A percentile compares a stretch with the other conserved stretches of the same genome.
phyloP scores from a whole-genome alignment of 2,888 invertebrate genomes.

The Bursaphelenchus okinawaensis region DNA sequence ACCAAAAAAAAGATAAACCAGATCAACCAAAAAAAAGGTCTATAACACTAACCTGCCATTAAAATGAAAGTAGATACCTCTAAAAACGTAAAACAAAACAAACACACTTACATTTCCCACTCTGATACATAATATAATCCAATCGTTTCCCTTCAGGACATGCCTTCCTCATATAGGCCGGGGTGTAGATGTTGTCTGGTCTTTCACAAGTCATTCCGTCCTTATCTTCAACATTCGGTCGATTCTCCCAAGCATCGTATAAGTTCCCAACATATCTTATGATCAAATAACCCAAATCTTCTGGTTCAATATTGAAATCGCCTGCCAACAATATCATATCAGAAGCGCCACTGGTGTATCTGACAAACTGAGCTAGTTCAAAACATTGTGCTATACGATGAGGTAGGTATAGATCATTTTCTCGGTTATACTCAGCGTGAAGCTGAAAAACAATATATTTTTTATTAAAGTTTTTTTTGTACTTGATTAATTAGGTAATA shows the following conservation, averaged over 20 bases:
- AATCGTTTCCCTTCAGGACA: constrained; percentile 76
- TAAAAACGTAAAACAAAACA: background rate
- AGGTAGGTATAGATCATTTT: constrained; percentile 76
- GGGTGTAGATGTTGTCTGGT: constrained; percentile 76
- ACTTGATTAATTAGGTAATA: background rate
- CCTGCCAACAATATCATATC: constrained; percentile 84
- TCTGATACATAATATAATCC: constrained; percentile 70
- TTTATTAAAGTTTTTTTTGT: too few relatives aligned
- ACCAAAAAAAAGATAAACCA: too few relatives aligned
- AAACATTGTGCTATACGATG: constrained; percentile 83
- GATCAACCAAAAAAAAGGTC: too few relatives aligned
- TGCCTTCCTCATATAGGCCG: constrained; percentile 60
- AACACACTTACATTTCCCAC: constrained; percentile 22
- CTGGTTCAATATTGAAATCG: constrained; percentile 85
- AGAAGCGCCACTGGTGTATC: constrained; percentile 64
- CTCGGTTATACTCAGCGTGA: constrained; percentile 84
- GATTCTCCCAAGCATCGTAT: constrained; percentile 47
- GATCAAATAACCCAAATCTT: constrained; percentile 63
- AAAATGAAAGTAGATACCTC: too few relatives aligned
- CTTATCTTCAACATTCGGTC: constrained; percentile 28
- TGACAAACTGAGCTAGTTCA: constrained; percentile 87
- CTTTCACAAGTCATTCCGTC: constrained; percentile 72
- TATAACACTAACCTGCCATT: too few relatives aligned
- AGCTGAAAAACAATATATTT: constrained; percentile 62
- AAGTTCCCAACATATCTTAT: constrained; percentile 46